A percentile compares a stretch with the other conserved stretches of the same genome.
phyloP scores from a whole-genome alignment of 2,797 vertebrate genomes.

The Notoglanidium macrostoma region DNA sequence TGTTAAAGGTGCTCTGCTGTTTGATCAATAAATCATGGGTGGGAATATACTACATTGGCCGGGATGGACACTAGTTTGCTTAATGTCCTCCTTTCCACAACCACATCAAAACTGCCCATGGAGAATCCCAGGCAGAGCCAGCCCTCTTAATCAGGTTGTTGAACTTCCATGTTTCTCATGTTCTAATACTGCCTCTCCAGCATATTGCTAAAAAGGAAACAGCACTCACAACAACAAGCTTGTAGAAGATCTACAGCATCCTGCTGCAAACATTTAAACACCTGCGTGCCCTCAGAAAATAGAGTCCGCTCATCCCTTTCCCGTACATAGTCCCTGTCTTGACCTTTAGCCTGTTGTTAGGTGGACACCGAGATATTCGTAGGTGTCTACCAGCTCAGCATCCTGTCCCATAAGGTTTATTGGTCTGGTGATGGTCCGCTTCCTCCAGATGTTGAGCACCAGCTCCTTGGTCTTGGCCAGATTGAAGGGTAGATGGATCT shows the following conservation, averaged over 20 bases:
- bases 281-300: not conserved
- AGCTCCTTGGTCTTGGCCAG: not conserved
- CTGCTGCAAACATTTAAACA: not conserved
- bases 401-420: not conserved
- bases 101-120: not conserved
- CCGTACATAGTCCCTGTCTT: not conserved
- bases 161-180: not conserved
- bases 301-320: not conserved
- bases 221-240: not conserved
- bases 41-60: not conserved
- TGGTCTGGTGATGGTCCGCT: not conserved
- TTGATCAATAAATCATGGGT: not conserved
- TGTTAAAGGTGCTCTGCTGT: not conserved
- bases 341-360: not conserved
- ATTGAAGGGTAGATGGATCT: not conserved
- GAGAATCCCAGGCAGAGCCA: not conserved
- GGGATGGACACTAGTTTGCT: not conserved
- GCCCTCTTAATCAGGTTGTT: not conserved
- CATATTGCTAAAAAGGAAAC: not conserved
- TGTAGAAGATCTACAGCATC: not conserved
- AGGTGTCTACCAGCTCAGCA: not conserved
- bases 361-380: not conserved
- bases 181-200: not conserved
- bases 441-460: not conserved
- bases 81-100: not conserved